phyloP scores from a whole-genome alignment of 2,888 invertebrate genomes.

The Argyresthia albistria region DNA sequence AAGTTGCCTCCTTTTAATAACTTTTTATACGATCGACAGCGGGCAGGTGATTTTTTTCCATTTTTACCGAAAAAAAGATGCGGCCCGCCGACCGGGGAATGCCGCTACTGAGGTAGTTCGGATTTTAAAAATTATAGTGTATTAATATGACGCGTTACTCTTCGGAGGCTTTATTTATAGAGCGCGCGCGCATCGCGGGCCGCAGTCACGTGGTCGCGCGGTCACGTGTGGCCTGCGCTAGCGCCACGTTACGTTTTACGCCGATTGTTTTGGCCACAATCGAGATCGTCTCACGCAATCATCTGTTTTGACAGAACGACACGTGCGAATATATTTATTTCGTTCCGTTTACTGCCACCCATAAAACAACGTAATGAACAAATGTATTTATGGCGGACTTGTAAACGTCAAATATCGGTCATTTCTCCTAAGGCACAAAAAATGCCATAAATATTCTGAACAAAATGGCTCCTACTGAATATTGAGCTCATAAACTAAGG shows the following conservation, averaged over 20 bases:
- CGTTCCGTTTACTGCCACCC: constrained; percentile 38
- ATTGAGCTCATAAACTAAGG: constrained; percentile 58
- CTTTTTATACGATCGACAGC: constrained; percentile 44
- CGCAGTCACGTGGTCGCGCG: constrained; percentile 3
- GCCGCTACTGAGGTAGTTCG: constrained; percentile 68
- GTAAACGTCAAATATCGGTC: constrained; percentile 64
- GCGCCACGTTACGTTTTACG: constrained; percentile 13
- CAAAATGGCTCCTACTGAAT: constrained; percentile 68
- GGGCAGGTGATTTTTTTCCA: constrained; percentile 55
- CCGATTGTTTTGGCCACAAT: constrained; percentile 22
- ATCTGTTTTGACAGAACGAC: constrained; percentile 38
- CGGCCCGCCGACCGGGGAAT: constrained; percentile 10
- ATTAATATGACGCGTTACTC: constrained; percentile 50
- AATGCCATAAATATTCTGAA: constrained; percentile 65
- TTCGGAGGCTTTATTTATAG: constrained; percentile 54
- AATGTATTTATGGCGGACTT: constrained; percentile 63
- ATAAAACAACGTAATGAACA: constrained; percentile 59
- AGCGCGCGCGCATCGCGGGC: constrained; percentile 18
- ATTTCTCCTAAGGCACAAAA: constrained; percentile 50
- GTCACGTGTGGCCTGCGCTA: constrained; percentile 12
- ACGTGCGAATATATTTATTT: constrained; percentile 53
- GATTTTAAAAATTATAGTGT: constrained; percentile 62
- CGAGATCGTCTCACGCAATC: constrained; percentile 25
- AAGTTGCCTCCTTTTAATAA: constrained; percentile 70
- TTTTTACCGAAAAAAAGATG: constrained; percentile 27